A percentile compares a stretch with the other conserved stretches of the same genome.
Conservation (phyloP, 1,140 invertebrate species). For the Diploscapter pachys region DNA sequence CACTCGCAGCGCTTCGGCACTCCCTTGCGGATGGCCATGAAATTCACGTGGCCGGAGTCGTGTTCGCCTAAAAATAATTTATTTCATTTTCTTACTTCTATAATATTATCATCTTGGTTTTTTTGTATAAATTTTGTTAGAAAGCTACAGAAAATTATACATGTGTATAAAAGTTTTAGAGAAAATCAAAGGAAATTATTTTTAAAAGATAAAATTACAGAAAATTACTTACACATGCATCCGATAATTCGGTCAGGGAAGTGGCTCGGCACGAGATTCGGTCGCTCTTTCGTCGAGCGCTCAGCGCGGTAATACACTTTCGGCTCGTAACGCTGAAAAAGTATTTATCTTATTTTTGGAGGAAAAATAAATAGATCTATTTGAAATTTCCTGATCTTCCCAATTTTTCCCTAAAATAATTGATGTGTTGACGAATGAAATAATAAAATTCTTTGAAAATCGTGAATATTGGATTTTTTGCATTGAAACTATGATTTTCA, state of each 20-base stretch:
- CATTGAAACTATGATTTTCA: neutral
- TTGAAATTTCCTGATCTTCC: neutral
- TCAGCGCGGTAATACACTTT: constrained; percentile 62
- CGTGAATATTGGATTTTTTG: neutral
- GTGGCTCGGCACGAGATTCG: constrained; percentile 82
- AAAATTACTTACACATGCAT: constrained; percentile 73
- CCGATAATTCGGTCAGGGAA: constrained; percentile 84
- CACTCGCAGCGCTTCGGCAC: constrained; percentile 75
- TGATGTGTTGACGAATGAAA: neutral
- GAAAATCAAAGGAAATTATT: constrained; percentile 8
- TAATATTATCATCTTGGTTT: neutral
- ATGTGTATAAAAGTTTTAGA: constrained; percentile 8
- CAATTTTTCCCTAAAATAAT: constrained; percentile 20
- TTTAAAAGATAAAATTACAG: constrained; percentile 14
- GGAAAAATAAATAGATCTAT: neutral
- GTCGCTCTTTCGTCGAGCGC: constrained; percentile 76
- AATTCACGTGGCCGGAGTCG: constrained; percentile 79
- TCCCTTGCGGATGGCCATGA: constrained; percentile 88
- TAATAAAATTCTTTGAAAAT: too few species aligned
- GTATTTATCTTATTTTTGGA: constrained; percentile 10
- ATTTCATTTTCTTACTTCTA: neutral
- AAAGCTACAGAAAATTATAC: constrained; percentile 16
- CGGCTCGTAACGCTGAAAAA: constrained; percentile 55
- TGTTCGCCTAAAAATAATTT: constrained; percentile 69
- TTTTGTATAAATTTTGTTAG: neutral